Conservation (phyloP, 1,140 invertebrate genomes). For the Drosophila bifasciata region DNA sequence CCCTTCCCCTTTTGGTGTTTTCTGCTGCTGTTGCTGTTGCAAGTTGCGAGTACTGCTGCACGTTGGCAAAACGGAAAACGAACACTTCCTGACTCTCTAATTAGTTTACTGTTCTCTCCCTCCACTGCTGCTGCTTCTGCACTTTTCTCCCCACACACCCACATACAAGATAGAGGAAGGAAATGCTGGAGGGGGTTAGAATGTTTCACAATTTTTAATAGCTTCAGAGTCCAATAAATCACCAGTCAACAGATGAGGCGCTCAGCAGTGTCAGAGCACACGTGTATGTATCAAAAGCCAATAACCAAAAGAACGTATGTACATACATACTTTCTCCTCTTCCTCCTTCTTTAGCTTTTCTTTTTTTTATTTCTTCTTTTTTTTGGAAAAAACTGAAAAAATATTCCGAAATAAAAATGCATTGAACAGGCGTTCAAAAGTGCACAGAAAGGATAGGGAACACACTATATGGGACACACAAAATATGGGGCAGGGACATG, state of each 20-base stretch:
- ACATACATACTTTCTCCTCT: neutral
- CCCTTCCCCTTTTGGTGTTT: no score
- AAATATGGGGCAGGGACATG: no score
- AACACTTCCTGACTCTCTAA: no score
- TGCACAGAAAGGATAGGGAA: constrained; percentile 28
- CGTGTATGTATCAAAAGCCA: constrained; percentile 2
- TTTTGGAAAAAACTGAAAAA: constrained; percentile 49
- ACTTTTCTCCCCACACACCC: constrained; percentile 1
- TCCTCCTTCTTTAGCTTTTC: no score
- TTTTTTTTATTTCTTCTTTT: neutral
- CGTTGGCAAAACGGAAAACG: no score
- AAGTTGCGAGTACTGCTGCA: no score
- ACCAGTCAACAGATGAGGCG: constrained; percentile 35
- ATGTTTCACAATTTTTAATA: constrained; percentile 23
- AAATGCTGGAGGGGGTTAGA: neutral
- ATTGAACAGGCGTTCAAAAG: constrained; percentile 65
- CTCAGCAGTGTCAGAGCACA: constrained; percentile 12
- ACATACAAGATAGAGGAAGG: neutral
- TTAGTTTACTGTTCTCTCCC: no score
- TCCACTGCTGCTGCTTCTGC: no score
- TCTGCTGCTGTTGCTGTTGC: neutral
- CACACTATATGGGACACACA: neutral
- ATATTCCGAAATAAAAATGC: constrained; percentile 70
- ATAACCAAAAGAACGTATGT: constrained; percentile 9
- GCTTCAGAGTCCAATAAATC: constrained; percentile 36